phyloP scores from a whole-genome alignment of 1,140 invertebrate genomes.

The Harlomillsia oculata region DNA sequence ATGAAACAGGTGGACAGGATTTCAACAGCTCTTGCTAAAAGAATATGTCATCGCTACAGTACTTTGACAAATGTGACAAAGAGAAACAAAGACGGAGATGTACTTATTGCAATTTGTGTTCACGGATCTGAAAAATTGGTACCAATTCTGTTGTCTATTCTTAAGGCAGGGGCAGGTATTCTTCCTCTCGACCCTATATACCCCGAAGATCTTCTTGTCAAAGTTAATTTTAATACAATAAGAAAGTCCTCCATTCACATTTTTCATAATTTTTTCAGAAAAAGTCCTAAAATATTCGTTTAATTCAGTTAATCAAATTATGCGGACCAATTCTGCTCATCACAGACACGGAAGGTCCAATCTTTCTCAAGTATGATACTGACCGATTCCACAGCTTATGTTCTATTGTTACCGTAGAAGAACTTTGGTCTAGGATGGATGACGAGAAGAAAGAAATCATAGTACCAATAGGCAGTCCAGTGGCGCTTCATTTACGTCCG shows the following conservation, averaged over 20 bases:
- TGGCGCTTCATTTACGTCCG: too few relatives aligned
- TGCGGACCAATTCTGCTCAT: constrained; percentile 2
- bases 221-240: neutral
- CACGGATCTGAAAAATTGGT: constrained; percentile 13
- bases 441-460: too few relatives aligned
- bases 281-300: constrained; percentile 5
- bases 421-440: too few relatives aligned
- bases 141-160: constrained; percentile 41
- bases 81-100: constrained; percentile 8
- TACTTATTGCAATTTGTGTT: constrained; percentile 17
- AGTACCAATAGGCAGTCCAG: too few relatives aligned
- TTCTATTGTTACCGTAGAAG: too few relatives aligned
- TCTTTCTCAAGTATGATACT: constrained; percentile 35
- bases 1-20: neutral
- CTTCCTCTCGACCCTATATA: constrained; percentile 67
- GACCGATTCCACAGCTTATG: too few relatives aligned
- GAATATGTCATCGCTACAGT: neutral
- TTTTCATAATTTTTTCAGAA: neutral
- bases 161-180: constrained; percentile 72
- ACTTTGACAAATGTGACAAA: neutral
- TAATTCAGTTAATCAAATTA: neutral
- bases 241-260: neutral
- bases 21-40: neutral
- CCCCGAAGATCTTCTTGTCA: constrained; percentile 55
- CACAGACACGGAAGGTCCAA: constrained; percentile 10